These are phyloP conservation scores for Babylonia areolata DNA, from an alignment of 1,140 invertebrate species.

Conservation along the genomic window DNA sequence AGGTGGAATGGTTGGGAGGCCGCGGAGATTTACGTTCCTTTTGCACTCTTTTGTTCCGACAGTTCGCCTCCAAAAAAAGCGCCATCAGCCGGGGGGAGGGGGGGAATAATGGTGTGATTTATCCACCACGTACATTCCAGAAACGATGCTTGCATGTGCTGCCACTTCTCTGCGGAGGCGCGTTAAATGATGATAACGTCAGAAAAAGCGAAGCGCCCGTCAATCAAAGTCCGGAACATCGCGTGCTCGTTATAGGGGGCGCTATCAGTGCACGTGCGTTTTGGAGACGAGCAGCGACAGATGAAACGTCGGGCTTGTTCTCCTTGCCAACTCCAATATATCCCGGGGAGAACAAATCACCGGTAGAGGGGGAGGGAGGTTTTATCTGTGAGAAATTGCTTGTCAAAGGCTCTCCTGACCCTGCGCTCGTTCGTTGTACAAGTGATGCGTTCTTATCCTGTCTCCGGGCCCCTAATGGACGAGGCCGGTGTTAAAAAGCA, in stretches of 20 bases:
- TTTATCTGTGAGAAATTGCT: slow-evolving; percentile 43
- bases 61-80: slow-evolving; percentile 10
- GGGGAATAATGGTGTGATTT: slow-evolving; percentile 35
- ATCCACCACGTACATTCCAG: slow-evolving; percentile 36
- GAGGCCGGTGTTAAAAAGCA: slow-evolving; percentile 24
- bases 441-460: slow-evolving; percentile 30
- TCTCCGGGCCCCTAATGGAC: slow-evolving; percentile 17
- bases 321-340: background rate
- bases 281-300: slow-evolving; percentile 36
- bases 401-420: slow-evolving; percentile 39
- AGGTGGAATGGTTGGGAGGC: slow-evolving; percentile 11
- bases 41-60: slow-evolving; percentile 42
- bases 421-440: slow-evolving; percentile 28
- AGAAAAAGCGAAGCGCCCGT: slow-evolving; percentile 32
- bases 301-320: slow-evolving; percentile 28
- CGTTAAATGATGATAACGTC: slow-evolving; percentile 37
- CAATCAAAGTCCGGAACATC: slow-evolving; percentile 23
- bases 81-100: background rate
- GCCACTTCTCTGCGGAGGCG: slow-evolving; percentile 21
- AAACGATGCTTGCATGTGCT: slow-evolving; percentile 35
- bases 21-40: slow-evolving; percentile 33
- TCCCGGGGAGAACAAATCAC: slow-evolving; percentile 33
- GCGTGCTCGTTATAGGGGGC: slow-evolving; percentile 36
- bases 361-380: background rate
- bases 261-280: slow-evolving; percentile 39